These are phyloP conservation scores for Bos taurus DNA, from an alignment of 2,113 vertebrate genomes.

Conservation along the genomic window ARS-UCD2.0 NC_037340.1:66526501-66527000, in stretches of 20 bases:
- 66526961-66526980: neutral
- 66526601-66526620: neutral
- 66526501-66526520: neutral
- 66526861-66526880: neutral
- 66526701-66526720: neutral
- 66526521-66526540: neutral
- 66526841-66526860: neutral
- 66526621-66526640: neutral
- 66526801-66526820: neutral
- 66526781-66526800: neutral
- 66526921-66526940: neutral
- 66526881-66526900: neutral
- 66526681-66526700: neutral
- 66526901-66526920: neutral
- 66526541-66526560: neutral
- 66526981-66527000: neutral
- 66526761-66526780: neutral
- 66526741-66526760: neutral
- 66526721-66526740: fast-evolving
- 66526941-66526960: neutral
- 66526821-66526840: neutral
- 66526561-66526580: neutral
- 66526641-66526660: neutral
- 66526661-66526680: neutral
- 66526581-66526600: neutral